Evolutionary conservation across 2,797 vertebrate species (phyloP).

Genomic region (Clarias laeviceps): DNA sequence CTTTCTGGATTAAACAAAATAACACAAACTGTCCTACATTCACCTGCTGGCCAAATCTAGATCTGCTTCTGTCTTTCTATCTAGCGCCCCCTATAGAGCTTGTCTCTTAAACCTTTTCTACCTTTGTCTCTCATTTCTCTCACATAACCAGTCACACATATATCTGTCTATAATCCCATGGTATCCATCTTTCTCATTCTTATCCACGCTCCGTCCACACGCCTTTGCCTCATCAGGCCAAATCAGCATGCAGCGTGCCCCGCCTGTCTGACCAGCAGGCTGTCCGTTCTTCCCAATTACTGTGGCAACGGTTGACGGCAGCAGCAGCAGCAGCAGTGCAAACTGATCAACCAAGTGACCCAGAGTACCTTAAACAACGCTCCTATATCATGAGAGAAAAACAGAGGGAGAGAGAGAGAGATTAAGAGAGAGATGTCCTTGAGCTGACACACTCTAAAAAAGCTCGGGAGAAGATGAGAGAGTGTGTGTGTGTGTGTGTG

Average conservation of each 20-base stretch:
- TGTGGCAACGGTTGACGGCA: conserved; percentile 71
- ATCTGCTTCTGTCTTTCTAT: background rate
- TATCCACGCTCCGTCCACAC: background rate
- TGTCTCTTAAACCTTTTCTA: background rate
- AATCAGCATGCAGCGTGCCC: conserved; percentile 54
- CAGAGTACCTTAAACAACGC: conserved; percentile 48
- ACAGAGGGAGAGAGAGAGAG: background rate
- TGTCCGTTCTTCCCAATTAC: conserved; percentile 84
- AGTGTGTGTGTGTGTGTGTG: too few relatives aligned
- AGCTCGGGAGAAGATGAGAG: background rate
- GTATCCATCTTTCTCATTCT: conserved; percentile 13
- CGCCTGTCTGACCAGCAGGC: conserved; percentile 59
- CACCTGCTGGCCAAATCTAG: conserved; percentile 35
- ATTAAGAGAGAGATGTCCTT: conserved; percentile 8
- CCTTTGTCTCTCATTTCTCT: conserved; percentile 14
- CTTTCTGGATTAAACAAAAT: conserved; percentile 49
- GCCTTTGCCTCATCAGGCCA: conserved; percentile 15
- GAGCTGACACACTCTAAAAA: conserved; percentile 36
- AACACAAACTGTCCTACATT: conserved; percentile 48
- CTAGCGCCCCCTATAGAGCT: background rate
- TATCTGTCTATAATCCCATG: background rate
- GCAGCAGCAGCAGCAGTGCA: conserved; percentile 50
- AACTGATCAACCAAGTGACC: conserved; percentile 57
- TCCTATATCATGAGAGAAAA: conserved; percentile 37
- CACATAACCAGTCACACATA: background rate